Conservation (phyloP, 2,888 invertebrate genomes). For the Troides oblongomaculatus region DNA sequence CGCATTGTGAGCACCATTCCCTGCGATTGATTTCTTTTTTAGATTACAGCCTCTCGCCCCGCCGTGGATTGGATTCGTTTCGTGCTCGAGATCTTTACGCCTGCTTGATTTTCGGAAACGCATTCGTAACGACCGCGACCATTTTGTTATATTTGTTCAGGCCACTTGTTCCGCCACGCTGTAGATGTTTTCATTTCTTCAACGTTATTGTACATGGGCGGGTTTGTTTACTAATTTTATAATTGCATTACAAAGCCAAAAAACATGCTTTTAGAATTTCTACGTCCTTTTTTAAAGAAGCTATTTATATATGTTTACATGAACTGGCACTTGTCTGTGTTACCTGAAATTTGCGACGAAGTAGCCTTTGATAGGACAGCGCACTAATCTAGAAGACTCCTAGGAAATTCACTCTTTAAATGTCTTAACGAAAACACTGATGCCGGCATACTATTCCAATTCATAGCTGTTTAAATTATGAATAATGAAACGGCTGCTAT, state of each 20-base stretch:
- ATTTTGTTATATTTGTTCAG: conserved; percentile 31
- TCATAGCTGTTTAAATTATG: too few relatives aligned
- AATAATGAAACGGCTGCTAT: too few relatives aligned
- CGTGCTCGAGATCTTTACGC: conserved; percentile 58
- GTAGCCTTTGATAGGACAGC: too few relatives aligned
- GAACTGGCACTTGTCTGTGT: too few relatives aligned
- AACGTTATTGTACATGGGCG: conserved; percentile 10
- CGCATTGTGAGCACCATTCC: conserved; percentile 61
- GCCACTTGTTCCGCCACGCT: conserved; percentile 30
- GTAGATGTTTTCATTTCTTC: conserved; percentile 29
- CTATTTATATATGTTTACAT: too few relatives aligned
- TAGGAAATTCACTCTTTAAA: too few relatives aligned
- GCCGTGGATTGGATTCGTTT: conserved; percentile 61
- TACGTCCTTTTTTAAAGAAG: too few relatives aligned
- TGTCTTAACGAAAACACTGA: too few relatives aligned
- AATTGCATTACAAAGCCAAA: conserved; percentile 2
- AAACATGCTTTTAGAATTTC: background rate
- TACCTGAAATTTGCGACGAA: too few relatives aligned
- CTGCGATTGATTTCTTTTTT: conserved; percentile 66
- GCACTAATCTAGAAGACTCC: too few relatives aligned
- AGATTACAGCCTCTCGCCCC: conserved; percentile 63
- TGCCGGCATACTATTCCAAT: too few relatives aligned
- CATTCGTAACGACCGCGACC: conserved; percentile 35
- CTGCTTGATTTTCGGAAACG: conserved; percentile 53
- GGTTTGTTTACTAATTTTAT: conserved; percentile 18